Evolutionary conservation across 1,140 invertebrate species (phyloP).

Genomic region (Coptotermes formosanus): DNA sequence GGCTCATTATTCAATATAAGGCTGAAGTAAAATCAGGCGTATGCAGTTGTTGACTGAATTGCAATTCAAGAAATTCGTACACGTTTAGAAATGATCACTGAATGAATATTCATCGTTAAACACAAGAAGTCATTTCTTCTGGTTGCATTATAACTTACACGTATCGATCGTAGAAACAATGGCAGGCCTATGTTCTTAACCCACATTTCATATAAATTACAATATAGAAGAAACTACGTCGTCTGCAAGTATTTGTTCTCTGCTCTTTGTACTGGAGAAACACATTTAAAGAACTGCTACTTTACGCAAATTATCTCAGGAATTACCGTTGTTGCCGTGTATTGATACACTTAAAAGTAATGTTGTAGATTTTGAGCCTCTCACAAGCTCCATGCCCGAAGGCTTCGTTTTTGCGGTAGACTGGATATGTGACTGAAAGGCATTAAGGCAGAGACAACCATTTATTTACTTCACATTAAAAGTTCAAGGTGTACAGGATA

Average conservation of each 20-base stretch:
- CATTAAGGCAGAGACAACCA: not conserved
- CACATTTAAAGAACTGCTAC: not conserved
- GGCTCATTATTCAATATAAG: no score
- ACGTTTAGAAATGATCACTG: not conserved
- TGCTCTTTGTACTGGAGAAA: not conserved
- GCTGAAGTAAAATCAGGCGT: no score
- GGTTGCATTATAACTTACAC: no score
- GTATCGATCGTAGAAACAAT: not conserved
- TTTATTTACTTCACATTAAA: not conserved
- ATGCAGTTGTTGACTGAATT: no score
- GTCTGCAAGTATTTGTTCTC: not conserved
- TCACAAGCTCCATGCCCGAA: not conserved
- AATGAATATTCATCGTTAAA: no score
- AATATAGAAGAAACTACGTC: not conserved
- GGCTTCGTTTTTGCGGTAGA: not conserved
- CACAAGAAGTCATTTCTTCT: no score
- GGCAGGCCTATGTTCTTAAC: not conserved
- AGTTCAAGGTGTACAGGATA: not conserved
- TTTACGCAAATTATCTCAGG: not conserved
- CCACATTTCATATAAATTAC: not conserved
- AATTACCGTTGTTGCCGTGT: not conserved
- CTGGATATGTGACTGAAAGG: not conserved
- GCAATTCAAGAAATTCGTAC: not conserved
- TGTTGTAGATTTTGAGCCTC: not conserved
- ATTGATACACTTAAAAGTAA: not conserved